phyloP scores from a whole-genome alignment of 2,888 invertebrate species.

The Caenorhabditis virilis region DNA sequence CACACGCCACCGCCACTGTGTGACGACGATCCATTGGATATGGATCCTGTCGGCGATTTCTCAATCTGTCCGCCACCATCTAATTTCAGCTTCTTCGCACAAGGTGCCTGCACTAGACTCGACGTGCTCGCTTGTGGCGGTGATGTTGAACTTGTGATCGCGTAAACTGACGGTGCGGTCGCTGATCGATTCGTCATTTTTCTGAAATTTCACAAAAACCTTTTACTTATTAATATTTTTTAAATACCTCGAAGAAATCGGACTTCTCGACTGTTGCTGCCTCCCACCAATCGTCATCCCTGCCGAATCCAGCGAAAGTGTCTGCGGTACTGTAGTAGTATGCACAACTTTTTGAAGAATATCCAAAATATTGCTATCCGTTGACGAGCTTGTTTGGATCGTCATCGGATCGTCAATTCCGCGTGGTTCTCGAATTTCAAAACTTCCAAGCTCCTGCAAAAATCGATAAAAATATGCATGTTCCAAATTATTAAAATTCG shows the following conservation, averaged over 20 bases:
- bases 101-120: conserved; percentile 8
- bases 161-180: conserved; percentile 33
- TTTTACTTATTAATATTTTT: not conserved
- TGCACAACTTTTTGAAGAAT: conserved; percentile 17
- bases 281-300: not conserved
- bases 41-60: not conserved
- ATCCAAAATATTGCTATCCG: conserved; percentile 17
- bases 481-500: too few species aligned
- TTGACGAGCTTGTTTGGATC: not conserved
- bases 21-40: not conserved
- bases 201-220: conserved; percentile 3
- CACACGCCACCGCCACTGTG: conserved; percentile 1
- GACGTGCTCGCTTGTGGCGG: conserved; percentile 19
- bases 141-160: conserved; percentile 32
- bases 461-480: too few species aligned
- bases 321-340: conserved; percentile 4
- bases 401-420: conserved; percentile 12
- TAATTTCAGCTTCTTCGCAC: conserved; percentile 7
- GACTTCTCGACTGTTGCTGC: not conserved
- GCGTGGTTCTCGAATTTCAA: too few species aligned
- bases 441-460: too few species aligned
- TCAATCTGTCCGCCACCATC: too few species aligned
- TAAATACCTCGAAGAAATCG: not conserved
- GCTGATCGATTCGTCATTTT: conserved; percentile 27
- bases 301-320: conserved; percentile 22